Conservation (phyloP, 2,797 vertebrate species). For the Tenualosa thibaudeaui region DNA sequence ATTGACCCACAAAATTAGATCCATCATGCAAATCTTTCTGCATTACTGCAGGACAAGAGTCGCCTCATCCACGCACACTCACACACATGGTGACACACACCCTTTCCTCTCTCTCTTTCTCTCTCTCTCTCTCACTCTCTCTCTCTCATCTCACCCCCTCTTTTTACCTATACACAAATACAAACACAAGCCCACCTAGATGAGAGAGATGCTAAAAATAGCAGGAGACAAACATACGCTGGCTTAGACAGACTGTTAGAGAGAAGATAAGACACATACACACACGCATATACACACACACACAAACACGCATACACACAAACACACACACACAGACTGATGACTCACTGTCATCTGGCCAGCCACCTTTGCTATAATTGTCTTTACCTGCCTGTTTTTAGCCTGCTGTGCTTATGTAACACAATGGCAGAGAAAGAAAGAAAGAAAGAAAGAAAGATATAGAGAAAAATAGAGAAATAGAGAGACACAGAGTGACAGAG, state of each 20-base stretch:
- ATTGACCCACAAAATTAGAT: slow-evolving; percentile 36
- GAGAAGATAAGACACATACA: slow-evolving; percentile 34
- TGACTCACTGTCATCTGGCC: slow-evolving; percentile 60
- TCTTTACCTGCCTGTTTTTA: slow-evolving; percentile 68
- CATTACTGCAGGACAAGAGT: not conserved
- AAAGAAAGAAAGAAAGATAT: slow-evolving; percentile 13
- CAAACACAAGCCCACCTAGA: slow-evolving; percentile 17
- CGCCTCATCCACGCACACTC: not conserved
- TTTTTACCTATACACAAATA: not conserved
- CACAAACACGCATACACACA: slow-evolving; percentile 26
- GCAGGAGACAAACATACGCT: slow-evolving; percentile 24
- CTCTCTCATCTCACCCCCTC: not conserved
- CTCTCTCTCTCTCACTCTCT: not conserved
- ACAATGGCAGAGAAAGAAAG: slow-evolving; percentile 35
- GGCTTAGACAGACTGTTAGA: slow-evolving; percentile 16
- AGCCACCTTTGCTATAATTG: slow-evolving; percentile 70
- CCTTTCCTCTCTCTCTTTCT: not conserved
- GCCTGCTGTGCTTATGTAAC: slow-evolving; percentile 53
- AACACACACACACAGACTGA: slow-evolving; percentile 30
- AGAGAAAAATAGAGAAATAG: slow-evolving; percentile 13
- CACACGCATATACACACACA: not conserved
- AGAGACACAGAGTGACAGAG: not conserved
- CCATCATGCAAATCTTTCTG: slow-evolving; percentile 27
- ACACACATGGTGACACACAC: not conserved
- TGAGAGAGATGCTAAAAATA: slow-evolving; percentile 38